A percentile compares a stretch with the other conserved stretches of the same genome.
Evolutionary conservation across 2,888 invertebrate genomes (phyloP).

Genomic region (Erynnis tages): DNA sequence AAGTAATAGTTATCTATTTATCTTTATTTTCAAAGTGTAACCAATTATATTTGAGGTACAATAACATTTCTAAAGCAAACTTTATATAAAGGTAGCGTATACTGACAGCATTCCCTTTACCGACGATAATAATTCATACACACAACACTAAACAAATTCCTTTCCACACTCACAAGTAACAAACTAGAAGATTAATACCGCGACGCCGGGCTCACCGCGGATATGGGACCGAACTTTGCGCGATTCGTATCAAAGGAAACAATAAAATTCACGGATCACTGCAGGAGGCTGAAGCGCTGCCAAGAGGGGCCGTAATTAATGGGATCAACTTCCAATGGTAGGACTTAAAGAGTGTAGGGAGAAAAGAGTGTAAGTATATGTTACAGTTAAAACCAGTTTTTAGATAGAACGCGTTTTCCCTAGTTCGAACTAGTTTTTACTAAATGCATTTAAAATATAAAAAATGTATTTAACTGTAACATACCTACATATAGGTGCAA

Average conservation of each 20-base stretch:
- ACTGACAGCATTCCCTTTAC: no score
- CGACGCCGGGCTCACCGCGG: conserved; percentile 42
- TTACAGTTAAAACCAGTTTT: background rate
- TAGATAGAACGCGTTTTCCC: no score
- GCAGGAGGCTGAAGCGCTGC: conserved; percentile 36
- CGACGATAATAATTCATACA: conserved; percentile 13
- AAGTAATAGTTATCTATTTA: no score
- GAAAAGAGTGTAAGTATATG: background rate
- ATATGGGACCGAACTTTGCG: conserved; percentile 32
- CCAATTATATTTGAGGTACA: no score
- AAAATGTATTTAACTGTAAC: no score
- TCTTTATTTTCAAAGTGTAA: no score
- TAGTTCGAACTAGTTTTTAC: no score
- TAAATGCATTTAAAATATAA: no score
- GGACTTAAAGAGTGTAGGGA: background rate
- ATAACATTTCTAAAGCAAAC: no score
- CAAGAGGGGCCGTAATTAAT: conserved; percentile 20
- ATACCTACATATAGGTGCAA: no score
- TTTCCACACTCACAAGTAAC: conserved; percentile 9
- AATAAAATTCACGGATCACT: conserved; percentile 73
- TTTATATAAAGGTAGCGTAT: no score
- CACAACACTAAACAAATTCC: conserved; percentile 20
- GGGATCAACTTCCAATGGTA: conserved; percentile 5
- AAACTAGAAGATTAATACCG: conserved; percentile 53
- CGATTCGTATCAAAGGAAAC: conserved; percentile 57